Conservation (phyloP, 2,888 invertebrate genomes). For the Callimorpha dominula region DNA sequence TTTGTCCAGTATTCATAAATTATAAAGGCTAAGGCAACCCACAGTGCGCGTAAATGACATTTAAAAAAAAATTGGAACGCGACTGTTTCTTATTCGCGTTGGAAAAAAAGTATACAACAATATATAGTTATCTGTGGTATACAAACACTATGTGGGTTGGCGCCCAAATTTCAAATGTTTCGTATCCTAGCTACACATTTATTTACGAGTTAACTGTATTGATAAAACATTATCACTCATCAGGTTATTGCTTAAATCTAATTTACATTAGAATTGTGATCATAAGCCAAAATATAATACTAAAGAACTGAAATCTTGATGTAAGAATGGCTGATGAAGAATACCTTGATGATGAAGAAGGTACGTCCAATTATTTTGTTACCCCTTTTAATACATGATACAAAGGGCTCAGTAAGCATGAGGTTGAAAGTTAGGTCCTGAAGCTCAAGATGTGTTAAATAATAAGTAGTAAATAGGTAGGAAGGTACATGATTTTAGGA, state of each 20-base stretch:
- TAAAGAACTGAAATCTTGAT: not conserved
- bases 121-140: no score
- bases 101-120: no score
- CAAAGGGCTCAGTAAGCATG: not conserved
- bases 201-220: conserved; percentile 11
- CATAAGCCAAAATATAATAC: not conserved
- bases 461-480: no score
- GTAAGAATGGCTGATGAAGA: conserved; percentile 24
- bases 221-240: not conserved
- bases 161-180: conserved; percentile 7
- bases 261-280: not conserved
- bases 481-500: no score
- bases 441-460: not conserved
- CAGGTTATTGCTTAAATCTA: not conserved
- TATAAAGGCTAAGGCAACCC: no score
- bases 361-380: not conserved
- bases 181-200: conserved; percentile 21
- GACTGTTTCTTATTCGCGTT: no score
- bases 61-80: no score
- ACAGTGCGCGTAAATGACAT: no score
- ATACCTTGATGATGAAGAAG: conserved; percentile 53
- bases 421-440: not conserved
- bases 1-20: no score
- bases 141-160: no score
- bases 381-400: not conserved